Evolutionary conservation across 2,888 invertebrate genomes (phyloP).

Genomic region (Tuta absoluta): DNA sequence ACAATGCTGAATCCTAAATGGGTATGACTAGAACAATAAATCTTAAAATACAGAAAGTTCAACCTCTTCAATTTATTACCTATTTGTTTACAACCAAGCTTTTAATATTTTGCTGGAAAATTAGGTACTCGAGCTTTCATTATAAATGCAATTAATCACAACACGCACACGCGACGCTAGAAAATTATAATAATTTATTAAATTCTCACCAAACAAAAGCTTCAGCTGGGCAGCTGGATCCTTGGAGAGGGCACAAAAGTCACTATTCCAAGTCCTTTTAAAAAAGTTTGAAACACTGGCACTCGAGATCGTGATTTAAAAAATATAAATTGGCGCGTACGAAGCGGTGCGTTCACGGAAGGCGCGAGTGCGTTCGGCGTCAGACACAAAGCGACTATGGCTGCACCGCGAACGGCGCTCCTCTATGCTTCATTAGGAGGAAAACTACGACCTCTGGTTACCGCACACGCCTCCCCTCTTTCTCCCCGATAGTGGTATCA

Average conservation of each 20-base stretch:
- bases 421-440: conserved; percentile 67
- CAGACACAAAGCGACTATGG: conserved; percentile 64
- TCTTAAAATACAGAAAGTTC: too few species aligned
- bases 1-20: too few species aligned
- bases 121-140: conserved; percentile 15
- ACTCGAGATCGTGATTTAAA: conserved; percentile 40
- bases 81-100: neutral
- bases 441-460: conserved; percentile 45
- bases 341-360: conserved; percentile 45
- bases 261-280: conserved; percentile 35
- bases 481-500: conserved; percentile 34
- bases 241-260: conserved; percentile 36
- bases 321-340: conserved; percentile 39
- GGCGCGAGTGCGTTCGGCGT: conserved; percentile 59
- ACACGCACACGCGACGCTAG: conserved; percentile 29
- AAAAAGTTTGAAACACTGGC: conserved; percentile 45
- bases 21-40: too few species aligned
- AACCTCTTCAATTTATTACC: too few species aligned
- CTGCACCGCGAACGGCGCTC: conserved; percentile 48
- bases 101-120: neutral
- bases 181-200: conserved; percentile 31
- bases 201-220: conserved; percentile 51
- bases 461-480: conserved; percentile 45
- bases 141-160: conserved; percentile 21
- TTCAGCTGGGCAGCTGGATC: conserved; percentile 30